Percentiles rank a stretch among this genome's conserved stretches.
Evolutionary conservation across 2,113 vertebrate species (phyloP).

Genomic region (Chascanopsetta lugubris): DNA sequence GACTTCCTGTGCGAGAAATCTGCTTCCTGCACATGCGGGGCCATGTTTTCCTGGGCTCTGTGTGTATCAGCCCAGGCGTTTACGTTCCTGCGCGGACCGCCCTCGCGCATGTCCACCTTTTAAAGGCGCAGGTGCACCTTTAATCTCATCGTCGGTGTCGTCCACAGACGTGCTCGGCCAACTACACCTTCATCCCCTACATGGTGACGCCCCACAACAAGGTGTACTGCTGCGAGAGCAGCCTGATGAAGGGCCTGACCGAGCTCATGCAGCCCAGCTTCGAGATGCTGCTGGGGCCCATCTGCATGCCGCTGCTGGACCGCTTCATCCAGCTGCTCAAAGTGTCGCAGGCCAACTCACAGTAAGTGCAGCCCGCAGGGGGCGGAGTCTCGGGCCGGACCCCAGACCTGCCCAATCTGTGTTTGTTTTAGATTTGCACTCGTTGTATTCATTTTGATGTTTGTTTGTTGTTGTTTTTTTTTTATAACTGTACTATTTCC

Average conservation of each 20-base stretch:
- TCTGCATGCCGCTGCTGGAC: conserved; percentile 95
- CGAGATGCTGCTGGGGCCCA: conserved; percentile 93
- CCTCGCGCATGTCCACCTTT: too few species aligned
- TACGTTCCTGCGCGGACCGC: too few species aligned
- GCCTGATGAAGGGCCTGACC: conserved; percentile 93
- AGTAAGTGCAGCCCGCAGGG: conserved; percentile 77
- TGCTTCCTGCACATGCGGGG: conserved; percentile 37
- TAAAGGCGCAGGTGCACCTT: too few species aligned
- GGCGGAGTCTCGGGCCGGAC: too few species aligned
- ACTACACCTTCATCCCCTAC: conserved; percentile 96
- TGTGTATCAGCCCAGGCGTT: background rate
- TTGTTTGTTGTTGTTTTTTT: too few species aligned
- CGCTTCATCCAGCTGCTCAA: conserved; percentile 94
- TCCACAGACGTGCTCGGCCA: conserved; percentile 91
- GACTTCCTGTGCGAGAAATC: conserved; percentile 40
- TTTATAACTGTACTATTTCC: too few species aligned
- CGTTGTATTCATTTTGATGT: too few species aligned
- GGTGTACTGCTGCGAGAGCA: conserved; percentile 96
- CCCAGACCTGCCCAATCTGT: too few species aligned
- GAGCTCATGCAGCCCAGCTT: conserved; percentile 97
- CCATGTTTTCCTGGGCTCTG: conserved; percentile 7
- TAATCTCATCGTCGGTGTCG: background rate
- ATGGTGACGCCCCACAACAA: conserved; percentile 98
- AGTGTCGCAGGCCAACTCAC: conserved; percentile 90
- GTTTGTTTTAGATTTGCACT: too few species aligned